These are phyloP conservation scores for Monopis laevigella DNA, from an alignment of 2,888 invertebrate species.

Conservation along the genomic window DNA sequence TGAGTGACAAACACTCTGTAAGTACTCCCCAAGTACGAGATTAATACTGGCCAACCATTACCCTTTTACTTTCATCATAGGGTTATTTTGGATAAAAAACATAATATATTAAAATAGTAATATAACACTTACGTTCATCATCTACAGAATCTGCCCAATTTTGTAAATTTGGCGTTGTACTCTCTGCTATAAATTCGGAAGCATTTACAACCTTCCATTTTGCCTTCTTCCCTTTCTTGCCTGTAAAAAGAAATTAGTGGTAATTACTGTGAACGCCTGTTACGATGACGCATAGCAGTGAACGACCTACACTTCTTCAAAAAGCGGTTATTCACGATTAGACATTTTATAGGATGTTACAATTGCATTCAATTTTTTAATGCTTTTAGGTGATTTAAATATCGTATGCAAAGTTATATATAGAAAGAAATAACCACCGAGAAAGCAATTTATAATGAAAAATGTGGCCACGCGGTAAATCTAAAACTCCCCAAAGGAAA, in stretches of 20 bases:
- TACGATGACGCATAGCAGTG: constrained; percentile 55
- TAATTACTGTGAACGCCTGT: constrained; percentile 7
- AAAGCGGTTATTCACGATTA: constrained; percentile 47
- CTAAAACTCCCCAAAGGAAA: constrained; percentile 61
- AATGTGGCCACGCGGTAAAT: constrained; percentile 68
- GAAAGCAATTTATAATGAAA: no score
- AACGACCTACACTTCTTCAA: constrained; percentile 55
- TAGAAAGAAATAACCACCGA: no score
- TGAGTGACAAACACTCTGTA: constrained; percentile 69
- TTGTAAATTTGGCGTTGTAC: constrained; percentile 68
- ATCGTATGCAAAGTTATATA: no score
- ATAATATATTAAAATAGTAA: constrained; percentile 7
- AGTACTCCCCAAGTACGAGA: constrained; percentile 79
- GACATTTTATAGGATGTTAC: no score
- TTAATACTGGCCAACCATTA: constrained; percentile 73
- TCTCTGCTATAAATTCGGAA: constrained; percentile 82
- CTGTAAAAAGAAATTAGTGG: constrained; percentile 43
- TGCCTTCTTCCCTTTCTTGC: constrained; percentile 86
- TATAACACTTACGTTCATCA: constrained; percentile 72
- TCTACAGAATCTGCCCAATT: constrained; percentile 88
- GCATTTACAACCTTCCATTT: constrained; percentile 85
- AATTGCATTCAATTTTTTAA: no score
- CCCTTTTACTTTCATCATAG: constrained; percentile 53
- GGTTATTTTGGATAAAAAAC: no score
- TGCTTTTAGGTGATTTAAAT: no score